Base-by-base conservation (phyloP, 2,113 vertebrate genomes). In the Leucopsar rothschildi region DNA sequence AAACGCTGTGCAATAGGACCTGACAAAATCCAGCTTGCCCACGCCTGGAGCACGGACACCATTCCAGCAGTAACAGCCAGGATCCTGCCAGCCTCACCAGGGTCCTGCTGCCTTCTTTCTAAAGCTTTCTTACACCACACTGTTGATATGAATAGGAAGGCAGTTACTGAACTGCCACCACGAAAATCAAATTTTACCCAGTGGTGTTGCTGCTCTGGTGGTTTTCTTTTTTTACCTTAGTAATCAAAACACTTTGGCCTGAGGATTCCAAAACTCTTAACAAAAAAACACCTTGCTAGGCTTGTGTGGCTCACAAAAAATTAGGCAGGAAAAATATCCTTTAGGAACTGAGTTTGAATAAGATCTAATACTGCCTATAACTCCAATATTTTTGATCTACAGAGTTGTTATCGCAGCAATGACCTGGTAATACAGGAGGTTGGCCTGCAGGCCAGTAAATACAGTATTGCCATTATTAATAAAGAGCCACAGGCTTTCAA, bases 31-130 rank as follows among this genome's bases (percentile, higher is more conserved):
- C 29, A 66, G 47, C 29, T 50, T 1, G 0, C 28, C 42, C 15
- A 23, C 0, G 3, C 11, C 40, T 10, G 33, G 23, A 37, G 42
- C 20, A 7, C 0, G 6, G 31, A 28, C 33, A 25, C 12, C 27
- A 19, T 11, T n/a, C 28, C 2, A 24, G n/a, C 56, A 82, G 52
- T 16, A 45, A 50, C 3, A 56, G 69, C 6, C n/a, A 29, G 2
- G 21, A 12, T 29, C 44, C 29, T 70, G 23, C 15, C 55, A 69
- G 59, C 1, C 4, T 9, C 47, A n/a, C 45, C 7, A 0, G 35
- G 24, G 7, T 29, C 76, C 45, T 72, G 40, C n/a, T 47, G 73
- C 57, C 13, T 77, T 31, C 37, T 22, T 66, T 68, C 53, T 68
- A 69, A 39, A n/a, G 52, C 24, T 69, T 79, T 52, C 31, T 79